These are phyloP conservation scores for Macrophya alboannulata DNA, from an alignment of 2,888 invertebrate species.

Conservation along the genomic window DNA sequence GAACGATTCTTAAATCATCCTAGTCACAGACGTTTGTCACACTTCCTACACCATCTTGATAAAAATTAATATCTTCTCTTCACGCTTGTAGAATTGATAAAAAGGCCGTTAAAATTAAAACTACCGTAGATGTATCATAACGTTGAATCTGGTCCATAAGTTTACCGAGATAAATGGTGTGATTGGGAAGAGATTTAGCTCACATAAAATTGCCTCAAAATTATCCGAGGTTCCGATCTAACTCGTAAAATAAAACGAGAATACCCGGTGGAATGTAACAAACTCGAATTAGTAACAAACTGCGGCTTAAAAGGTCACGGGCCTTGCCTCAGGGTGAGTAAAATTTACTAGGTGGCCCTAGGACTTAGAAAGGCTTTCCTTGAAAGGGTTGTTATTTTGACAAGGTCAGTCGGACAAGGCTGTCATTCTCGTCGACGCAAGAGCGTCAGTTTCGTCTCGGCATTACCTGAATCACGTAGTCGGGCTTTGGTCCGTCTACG, in stretches of 20 bases:
- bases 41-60: background rate
- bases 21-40: background rate
- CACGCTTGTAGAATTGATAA: background rate
- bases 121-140: background rate
- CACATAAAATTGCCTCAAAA: background rate
- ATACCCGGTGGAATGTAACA: background rate
- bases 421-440: slow-evolving; percentile 39
- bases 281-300: background rate
- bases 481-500: slow-evolving; percentile 10
- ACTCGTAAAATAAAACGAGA: background rate
- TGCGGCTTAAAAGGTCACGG: background rate
- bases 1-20: background rate
- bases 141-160: background rate
- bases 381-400: slow-evolving; percentile 53
- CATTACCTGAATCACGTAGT: slow-evolving; percentile 42
- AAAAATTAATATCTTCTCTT: background rate
- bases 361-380: background rate
- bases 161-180: background rate
- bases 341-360: slow-evolving; percentile 4
- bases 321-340: slow-evolving; percentile 5
- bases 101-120: background rate
- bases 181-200: background rate
- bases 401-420: slow-evolving; percentile 40
- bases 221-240: background rate
- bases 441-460: slow-evolving; percentile 22